Conservation (phyloP, 2,888 invertebrate genomes). For the Tuta absoluta region DNA sequence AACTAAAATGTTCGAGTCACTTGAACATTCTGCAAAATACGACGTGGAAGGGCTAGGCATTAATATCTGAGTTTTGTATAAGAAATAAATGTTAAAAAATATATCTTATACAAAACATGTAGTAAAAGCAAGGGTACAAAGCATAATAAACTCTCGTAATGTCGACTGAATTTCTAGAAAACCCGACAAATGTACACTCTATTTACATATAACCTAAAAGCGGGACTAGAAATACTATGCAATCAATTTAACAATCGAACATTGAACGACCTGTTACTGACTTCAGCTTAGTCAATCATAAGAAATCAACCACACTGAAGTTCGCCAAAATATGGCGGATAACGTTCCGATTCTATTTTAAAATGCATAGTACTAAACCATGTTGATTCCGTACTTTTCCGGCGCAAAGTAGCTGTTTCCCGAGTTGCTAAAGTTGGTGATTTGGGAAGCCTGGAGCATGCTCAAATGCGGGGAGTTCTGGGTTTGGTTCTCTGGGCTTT, state of each 20-base stretch:
- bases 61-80: constrained; percentile 4
- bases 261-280: not conserved
- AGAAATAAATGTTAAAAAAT: constrained; percentile 1
- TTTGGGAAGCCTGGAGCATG: constrained; percentile 77
- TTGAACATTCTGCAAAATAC: constrained; percentile 45
- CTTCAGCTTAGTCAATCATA: not conserved
- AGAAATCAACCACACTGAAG: not conserved
- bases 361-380: constrained; percentile 64
- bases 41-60: constrained; percentile 26
- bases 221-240: constrained; percentile 20
- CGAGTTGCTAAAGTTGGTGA: constrained; percentile 78
- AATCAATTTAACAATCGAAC: constrained; percentile 21
- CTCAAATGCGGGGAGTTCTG: constrained; percentile 73
- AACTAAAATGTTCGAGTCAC: constrained; percentile 28
- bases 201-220: constrained; percentile 40
- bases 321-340: constrained; percentile 12
- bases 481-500: constrained; percentile 73
- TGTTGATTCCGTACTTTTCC: constrained; percentile 78
- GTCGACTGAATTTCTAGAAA: constrained; percentile 28
- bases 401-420: constrained; percentile 77
- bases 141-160: constrained; percentile 38
- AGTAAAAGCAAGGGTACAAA: constrained; percentile 20
- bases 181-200: constrained; percentile 34
- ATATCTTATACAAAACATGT: constrained; percentile 6
- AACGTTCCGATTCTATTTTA: constrained; percentile 11